Conservation (phyloP, 2,797 vertebrate species). For the Tachyglossus aculeatus region DNA sequence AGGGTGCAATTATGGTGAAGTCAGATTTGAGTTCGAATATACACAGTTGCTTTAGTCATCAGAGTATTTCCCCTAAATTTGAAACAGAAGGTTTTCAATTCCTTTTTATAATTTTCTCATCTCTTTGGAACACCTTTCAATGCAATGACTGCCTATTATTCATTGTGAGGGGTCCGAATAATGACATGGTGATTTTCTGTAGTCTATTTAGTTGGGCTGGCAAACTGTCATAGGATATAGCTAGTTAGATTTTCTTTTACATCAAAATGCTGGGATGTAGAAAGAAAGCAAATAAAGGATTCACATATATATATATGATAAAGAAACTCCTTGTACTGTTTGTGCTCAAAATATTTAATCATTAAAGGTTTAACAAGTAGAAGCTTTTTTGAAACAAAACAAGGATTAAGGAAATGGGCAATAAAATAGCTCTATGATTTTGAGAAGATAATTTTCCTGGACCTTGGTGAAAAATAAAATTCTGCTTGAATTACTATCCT, state of each 20-base stretch:
- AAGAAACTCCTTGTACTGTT: not conserved
- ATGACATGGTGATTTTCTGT: too few relatives aligned
- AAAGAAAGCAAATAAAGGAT: conserved; percentile 12
- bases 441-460: conserved; percentile 37
- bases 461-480: conserved; percentile 36
- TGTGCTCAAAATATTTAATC: conserved; percentile 26
- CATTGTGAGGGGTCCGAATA: too few relatives aligned
- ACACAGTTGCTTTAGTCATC: too few relatives aligned
- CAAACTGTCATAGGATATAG: not conserved
- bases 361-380: conserved; percentile 31
- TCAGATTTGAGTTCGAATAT: too few relatives aligned
- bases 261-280: not conserved
- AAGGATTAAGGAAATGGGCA: conserved; percentile 22
- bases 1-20: too few relatives aligned
- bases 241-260: not conserved
- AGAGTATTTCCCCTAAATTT: too few relatives aligned
- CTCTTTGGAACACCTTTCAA: too few relatives aligned
- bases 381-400: conserved; percentile 38
- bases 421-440: conserved; percentile 32
- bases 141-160: too few relatives aligned
- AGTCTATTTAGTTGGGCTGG: not conserved
- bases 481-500: conserved; percentile 37
- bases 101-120: too few relatives aligned
- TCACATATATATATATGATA: not conserved
- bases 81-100: too few relatives aligned